These are phyloP conservation scores for Notocelia uddmanniana DNA, from an alignment of 2,888 invertebrate species.

Conservation along the genomic window DNA sequence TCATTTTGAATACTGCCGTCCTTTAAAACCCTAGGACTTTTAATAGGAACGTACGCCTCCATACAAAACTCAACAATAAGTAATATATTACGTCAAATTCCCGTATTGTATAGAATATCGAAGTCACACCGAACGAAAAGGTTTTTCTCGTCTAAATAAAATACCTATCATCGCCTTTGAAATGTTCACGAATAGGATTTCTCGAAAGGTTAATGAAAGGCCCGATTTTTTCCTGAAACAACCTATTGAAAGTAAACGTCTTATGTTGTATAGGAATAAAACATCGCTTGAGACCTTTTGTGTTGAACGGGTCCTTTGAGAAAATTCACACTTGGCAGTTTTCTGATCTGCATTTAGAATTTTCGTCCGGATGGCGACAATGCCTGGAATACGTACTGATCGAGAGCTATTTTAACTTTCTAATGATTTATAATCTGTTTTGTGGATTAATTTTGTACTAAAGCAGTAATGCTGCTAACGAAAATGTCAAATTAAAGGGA, in stretches of 20 bases:
- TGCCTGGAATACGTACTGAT: not conserved
- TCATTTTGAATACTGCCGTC: not conserved
- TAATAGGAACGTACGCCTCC: not conserved
- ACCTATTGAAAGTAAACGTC: not conserved
- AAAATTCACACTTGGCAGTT: slow-evolving; percentile 23
- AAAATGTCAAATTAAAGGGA: too few species aligned
- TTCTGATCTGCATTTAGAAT: slow-evolving; percentile 18
- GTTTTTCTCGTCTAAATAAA: slow-evolving; percentile 14
- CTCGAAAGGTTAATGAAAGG: slow-evolving; percentile 36
- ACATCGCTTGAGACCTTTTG: not conserved
- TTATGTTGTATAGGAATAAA: not conserved
- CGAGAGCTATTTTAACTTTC: not conserved
- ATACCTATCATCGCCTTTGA: slow-evolving; percentile 38
- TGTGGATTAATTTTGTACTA: too few species aligned
- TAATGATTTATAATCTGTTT: not conserved
- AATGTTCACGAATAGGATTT: slow-evolving; percentile 25
- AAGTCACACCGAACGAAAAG: slow-evolving; percentile 2
- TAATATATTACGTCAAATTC: slow-evolving; percentile 11
- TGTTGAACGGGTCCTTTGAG: not conserved
- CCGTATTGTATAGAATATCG: slow-evolving; percentile 18
- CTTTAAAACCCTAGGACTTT: not conserved
- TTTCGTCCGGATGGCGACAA: slow-evolving; percentile 1
- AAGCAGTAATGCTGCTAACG: too few species aligned
- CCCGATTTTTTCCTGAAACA: not conserved
- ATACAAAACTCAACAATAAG: slow-evolving; percentile 8